phyloP scores from a whole-genome alignment of 1,140 invertebrate species.

The Lepidostoma basale region DNA sequence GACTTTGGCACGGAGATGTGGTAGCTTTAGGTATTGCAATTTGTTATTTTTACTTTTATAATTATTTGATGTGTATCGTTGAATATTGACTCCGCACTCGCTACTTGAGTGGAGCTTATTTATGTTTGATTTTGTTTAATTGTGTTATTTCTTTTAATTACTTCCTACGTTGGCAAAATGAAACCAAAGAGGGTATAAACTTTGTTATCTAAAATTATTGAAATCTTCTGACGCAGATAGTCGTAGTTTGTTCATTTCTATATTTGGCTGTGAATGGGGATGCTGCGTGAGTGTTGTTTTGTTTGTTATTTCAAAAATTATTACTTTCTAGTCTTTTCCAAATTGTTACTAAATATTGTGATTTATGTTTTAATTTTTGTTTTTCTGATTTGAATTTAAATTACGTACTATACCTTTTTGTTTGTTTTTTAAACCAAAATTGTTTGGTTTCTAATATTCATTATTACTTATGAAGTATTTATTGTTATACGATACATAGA shows the following conservation, averaged over 20 bases:
- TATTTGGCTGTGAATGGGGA: constrained; percentile 23
- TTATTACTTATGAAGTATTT: too few relatives aligned
- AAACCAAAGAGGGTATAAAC: constrained; percentile 13
- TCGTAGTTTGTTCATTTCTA: constrained; percentile 12
- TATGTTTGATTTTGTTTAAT: neutral
- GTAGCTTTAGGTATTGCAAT: constrained; percentile 18
- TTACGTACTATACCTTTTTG: too few relatives aligned
- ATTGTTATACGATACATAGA: too few relatives aligned
- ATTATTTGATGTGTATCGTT: neutral
- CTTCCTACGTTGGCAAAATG: too few relatives aligned
- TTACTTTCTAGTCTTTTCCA: constrained; percentile 16
- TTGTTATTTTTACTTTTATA: constrained; percentile 9
- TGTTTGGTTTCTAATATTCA: too few relatives aligned
- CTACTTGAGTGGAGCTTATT: too few relatives aligned
- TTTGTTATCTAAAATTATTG: constrained; percentile 4
- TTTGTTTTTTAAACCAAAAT: constrained; percentile 12
- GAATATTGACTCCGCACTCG: neutral
- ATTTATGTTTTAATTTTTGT: constrained; percentile 5
- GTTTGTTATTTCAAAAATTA: neutral
- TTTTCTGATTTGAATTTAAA: neutral
- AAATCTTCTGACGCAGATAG: too few relatives aligned
- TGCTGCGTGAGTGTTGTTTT: neutral
- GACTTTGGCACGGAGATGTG: neutral
- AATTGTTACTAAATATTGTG: neutral
- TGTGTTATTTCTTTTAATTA: neutral